These are phyloP conservation scores for Scaptomyza reducta DNA, from an alignment of 2,888 invertebrate genomes.

Conservation along the genomic window DNA sequence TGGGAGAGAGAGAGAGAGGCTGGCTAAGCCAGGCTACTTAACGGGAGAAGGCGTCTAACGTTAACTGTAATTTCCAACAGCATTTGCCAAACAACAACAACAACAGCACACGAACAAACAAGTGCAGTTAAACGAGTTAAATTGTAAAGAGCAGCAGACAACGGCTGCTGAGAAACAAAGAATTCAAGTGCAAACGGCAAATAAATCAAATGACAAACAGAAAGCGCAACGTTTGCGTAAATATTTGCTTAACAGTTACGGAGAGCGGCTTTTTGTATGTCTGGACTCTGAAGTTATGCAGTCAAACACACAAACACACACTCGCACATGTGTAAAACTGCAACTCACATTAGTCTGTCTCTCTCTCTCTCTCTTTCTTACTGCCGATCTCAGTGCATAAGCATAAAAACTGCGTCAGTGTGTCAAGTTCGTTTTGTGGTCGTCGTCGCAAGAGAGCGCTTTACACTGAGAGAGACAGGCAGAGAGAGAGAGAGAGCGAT, in stretches of 20 bases:
- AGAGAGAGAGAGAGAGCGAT: conserved; percentile 10
- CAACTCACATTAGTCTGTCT: background rate
- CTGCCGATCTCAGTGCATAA: conserved; percentile 31
- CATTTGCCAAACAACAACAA: conserved; percentile 26
- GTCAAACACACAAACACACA: background rate
- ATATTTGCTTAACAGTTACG: conserved; percentile 65
- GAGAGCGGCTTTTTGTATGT: conserved; percentile 42
- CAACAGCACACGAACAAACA: conserved; percentile 44
- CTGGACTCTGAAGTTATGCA: conserved; percentile 1
- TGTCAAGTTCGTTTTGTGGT: conserved; percentile 81
- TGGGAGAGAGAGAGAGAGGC: conserved; percentile 1
- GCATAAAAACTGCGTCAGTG: conserved; percentile 79
- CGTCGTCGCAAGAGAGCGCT: conserved; percentile 1
- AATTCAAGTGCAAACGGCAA: conserved; percentile 77
- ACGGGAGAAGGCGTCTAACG: conserved; percentile 66
- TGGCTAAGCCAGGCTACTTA: conserved; percentile 51
- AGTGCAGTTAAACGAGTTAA: conserved; percentile 75
- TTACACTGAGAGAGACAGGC: conserved; percentile 7
- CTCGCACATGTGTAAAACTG: background rate
- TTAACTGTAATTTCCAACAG: conserved; percentile 70
- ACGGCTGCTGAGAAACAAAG: conserved; percentile 38
- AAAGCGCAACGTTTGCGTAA: conserved; percentile 57
- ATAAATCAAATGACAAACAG: conserved; percentile 76
- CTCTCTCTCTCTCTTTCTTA: background rate
- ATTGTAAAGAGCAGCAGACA: conserved; percentile 26